These are phyloP conservation scores for Nysson spinosus DNA, from an alignment of 2,888 invertebrate genomes.

Conservation along the genomic window DNA sequence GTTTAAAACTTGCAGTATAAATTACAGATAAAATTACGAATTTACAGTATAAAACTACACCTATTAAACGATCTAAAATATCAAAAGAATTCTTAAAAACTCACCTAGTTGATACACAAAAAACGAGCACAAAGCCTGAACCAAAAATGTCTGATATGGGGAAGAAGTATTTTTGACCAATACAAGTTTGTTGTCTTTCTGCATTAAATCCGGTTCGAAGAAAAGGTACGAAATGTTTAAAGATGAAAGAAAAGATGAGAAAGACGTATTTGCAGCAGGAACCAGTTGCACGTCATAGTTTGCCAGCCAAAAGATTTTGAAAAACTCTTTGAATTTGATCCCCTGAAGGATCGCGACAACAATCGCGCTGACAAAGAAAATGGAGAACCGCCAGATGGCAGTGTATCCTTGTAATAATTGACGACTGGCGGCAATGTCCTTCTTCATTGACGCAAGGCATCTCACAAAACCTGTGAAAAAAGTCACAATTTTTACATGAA, in stretches of 20 bases:
- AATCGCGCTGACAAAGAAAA: constrained; percentile 84
- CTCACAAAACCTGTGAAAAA: constrained; percentile 70
- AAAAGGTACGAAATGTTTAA: too few species aligned
- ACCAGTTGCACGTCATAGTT: constrained; percentile 64
- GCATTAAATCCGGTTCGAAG: too few species aligned
- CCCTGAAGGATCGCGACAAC: constrained; percentile 78
- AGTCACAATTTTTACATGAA: too few species aligned
- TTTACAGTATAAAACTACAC: too few species aligned
- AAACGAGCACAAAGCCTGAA: constrained; percentile 84
- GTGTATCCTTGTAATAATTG: constrained; percentile 87
- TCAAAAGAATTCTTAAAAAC: too few species aligned
- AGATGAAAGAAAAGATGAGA: too few species aligned
- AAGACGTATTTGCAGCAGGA: constrained; percentile 40
- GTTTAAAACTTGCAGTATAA: too few species aligned
- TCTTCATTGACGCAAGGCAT: constrained; percentile 78
- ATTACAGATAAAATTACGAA: too few species aligned
- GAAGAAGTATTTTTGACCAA: constrained; percentile 38
- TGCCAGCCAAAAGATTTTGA: constrained; percentile 54
- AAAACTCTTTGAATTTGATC: constrained; percentile 61
- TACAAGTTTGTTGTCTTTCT: too few species aligned
- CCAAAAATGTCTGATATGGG: constrained; percentile 81
- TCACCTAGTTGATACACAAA: constrained; percentile 81
- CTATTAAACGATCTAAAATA: too few species aligned
- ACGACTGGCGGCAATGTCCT: constrained; percentile 81
- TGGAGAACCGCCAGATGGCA: constrained; percentile 86